Evolutionary conservation across 2,113 vertebrate species (phyloP).

Genomic region (Seriola dumerili): DNA sequence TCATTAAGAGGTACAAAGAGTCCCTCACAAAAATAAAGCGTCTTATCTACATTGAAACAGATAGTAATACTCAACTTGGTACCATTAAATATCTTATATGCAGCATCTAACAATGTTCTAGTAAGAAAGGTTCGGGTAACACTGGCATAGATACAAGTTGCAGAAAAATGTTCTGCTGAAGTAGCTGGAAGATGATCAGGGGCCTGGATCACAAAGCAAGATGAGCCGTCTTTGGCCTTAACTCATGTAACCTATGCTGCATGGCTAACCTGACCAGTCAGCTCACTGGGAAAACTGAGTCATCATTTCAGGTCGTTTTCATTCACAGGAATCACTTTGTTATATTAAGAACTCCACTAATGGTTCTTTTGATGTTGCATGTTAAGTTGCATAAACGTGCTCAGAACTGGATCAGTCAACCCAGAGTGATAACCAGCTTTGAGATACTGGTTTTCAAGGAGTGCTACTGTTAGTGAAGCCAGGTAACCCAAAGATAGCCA

Average conservation of each 20-base stretch:
- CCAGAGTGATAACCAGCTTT: neutral
- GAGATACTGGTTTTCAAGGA: neutral
- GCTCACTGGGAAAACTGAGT: neutral
- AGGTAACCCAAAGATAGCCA: neutral
- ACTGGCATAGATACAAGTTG: slow-evolving; percentile 42
- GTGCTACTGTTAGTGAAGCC: neutral
- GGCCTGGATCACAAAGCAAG: slow-evolving; percentile 18
- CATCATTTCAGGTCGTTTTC: neutral
- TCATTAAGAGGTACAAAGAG: slow-evolving; percentile 45
- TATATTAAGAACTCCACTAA: neutral
- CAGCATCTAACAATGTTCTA: slow-evolving; percentile 62
- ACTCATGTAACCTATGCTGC: neutral
- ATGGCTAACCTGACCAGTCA: neutral
- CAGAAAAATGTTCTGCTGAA: slow-evolving; percentile 29
- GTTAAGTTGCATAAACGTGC: neutral
- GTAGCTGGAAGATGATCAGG: slow-evolving; percentile 2
- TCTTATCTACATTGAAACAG: slow-evolving; percentile 41
- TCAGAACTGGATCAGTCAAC: neutral
- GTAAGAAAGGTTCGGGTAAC: slow-evolving; percentile 28
- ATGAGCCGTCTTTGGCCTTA: neutral
- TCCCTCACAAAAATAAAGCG: slow-evolving; percentile 58
- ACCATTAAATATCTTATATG: slow-evolving; percentile 50
- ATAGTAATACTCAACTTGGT: slow-evolving; percentile 29
- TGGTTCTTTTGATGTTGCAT: slow-evolving; percentile 3
- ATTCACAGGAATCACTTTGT: neutral